A percentile compares a stretch with the other conserved stretches of the same genome.
Conservation (phyloP, 2,888 invertebrate species). For the Holacanthella duospinosa region DNA sequence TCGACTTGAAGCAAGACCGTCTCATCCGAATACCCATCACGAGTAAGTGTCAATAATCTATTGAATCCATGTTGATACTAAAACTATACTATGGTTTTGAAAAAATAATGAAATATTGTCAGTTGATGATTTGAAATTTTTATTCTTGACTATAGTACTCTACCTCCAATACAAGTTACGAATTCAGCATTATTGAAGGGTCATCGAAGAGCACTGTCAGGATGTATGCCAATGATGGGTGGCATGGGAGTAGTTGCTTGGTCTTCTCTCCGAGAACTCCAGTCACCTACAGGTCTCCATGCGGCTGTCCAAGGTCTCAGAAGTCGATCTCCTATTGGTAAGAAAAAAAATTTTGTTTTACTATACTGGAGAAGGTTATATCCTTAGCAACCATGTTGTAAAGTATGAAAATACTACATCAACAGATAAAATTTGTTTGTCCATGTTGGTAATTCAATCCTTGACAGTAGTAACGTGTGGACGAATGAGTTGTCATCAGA, state of each 20-base stretch:
- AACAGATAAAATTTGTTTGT: too few relatives aligned
- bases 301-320: slow-evolving; percentile 21
- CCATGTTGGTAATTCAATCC: too few relatives aligned
- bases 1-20: slow-evolving; percentile 35
- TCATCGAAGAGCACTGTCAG: slow-evolving; percentile 31
- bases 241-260: slow-evolving; percentile 37
- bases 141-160: slow-evolving; percentile 14
- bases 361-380: not conserved
- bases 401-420: too few relatives aligned
- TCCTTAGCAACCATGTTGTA: not conserved
- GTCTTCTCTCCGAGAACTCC: slow-evolving; percentile 36
- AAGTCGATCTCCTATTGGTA: slow-evolving; percentile 32
- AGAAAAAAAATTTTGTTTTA: too few relatives aligned
- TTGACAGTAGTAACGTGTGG: too few relatives aligned
- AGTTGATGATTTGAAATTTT: not conserved
- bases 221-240: slow-evolving; percentile 36
- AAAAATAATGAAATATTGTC: not conserved
- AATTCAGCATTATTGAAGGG: slow-evolving; percentile 28
- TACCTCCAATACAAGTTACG: slow-evolving; percentile 12
- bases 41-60: slow-evolving; percentile 25
- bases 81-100: not conserved
- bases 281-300: slow-evolving; percentile 13
- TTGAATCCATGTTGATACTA: not conserved
- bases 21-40: slow-evolving; percentile 37
- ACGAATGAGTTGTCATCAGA: too few relatives aligned